Evolutionary conservation across 2,888 invertebrate species (phyloP).

Genomic region (Drosophila robusta): DNA sequence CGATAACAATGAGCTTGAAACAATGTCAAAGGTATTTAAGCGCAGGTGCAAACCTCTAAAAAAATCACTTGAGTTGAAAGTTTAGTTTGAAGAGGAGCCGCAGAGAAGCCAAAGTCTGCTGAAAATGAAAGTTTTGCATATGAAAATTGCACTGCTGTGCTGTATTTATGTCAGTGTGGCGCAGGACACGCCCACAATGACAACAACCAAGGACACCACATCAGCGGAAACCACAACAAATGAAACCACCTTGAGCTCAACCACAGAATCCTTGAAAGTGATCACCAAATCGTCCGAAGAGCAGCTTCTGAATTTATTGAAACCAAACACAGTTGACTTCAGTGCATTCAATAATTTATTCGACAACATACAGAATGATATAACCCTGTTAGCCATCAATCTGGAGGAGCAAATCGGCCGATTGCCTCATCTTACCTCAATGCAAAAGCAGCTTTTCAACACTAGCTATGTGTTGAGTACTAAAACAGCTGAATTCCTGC

Average conservation of each 20-base stretch:
- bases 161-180: background rate
- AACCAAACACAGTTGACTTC: background rate
- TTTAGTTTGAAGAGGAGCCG: slow-evolving; percentile 16
- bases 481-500: background rate
- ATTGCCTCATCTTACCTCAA: background rate
- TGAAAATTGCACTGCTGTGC: slow-evolving; percentile 7
- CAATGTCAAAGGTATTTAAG: slow-evolving; percentile 22
- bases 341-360: background rate
- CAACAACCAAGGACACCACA: slow-evolving; percentile 11
- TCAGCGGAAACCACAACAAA: slow-evolving; percentile 1
- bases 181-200: background rate
- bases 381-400: background rate
- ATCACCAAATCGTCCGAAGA: background rate
- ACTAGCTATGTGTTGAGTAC: background rate
- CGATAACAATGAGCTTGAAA: background rate
- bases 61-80: slow-evolving; percentile 13
- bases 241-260: background rate
- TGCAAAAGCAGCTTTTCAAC: background rate
- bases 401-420: background rate
- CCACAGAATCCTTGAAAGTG: background rate
- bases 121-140: slow-evolving; percentile 9
- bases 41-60: background rate
- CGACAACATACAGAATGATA: slow-evolving; percentile 4
- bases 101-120: no score
- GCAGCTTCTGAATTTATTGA: background rate